Evolutionary conservation across 2,113 vertebrate genomes (phyloP).

Genomic region (Callopanchax toddi): DNA sequence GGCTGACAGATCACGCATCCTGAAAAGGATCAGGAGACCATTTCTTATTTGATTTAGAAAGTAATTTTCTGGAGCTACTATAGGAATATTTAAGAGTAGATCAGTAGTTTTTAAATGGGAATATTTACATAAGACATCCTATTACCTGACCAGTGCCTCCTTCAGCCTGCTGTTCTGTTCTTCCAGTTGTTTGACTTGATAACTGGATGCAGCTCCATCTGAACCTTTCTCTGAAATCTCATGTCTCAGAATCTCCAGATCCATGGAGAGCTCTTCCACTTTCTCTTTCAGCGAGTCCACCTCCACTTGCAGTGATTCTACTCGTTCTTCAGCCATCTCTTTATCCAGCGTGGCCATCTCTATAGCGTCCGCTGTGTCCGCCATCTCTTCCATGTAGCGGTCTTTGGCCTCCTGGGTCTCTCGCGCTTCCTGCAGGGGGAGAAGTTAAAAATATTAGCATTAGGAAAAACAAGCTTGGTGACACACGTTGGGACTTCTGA

Average conservation of each 20-base stretch:
- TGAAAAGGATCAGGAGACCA: constrained; percentile 41
- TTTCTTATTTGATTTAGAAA: background rate
- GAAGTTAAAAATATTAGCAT: background rate
- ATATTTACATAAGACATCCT: background rate
- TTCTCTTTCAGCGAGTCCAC: constrained; percentile 92
- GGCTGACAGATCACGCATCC: constrained; percentile 94
- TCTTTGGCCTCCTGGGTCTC: constrained; percentile 94
- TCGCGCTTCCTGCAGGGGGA: constrained; percentile 59
- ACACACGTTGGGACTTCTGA: background rate
- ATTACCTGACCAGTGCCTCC: constrained; percentile 93
- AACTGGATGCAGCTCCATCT: constrained; percentile 93
- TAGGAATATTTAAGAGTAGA: background rate
- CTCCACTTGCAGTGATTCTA: constrained; percentile 95
- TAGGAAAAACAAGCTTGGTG: too few relatives aligned
- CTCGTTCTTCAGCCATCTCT: constrained; percentile 97
- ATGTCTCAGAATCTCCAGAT: constrained; percentile 95
- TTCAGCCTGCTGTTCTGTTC: constrained; percentile 93
- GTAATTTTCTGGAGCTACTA: background rate
- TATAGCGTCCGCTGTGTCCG: constrained; percentile 93
- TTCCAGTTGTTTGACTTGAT: constrained; percentile 95
- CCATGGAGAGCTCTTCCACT: constrained; percentile 91
- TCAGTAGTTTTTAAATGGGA: background rate
- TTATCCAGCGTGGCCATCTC: constrained; percentile 99
- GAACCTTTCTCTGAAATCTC: constrained; percentile 96
- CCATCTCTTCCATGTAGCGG: constrained; percentile 98